These are phyloP conservation scores for Phyllostomus discolor DNA, from an alignment of 2,113 vertebrate species.

Conservation along the genomic window DNA sequence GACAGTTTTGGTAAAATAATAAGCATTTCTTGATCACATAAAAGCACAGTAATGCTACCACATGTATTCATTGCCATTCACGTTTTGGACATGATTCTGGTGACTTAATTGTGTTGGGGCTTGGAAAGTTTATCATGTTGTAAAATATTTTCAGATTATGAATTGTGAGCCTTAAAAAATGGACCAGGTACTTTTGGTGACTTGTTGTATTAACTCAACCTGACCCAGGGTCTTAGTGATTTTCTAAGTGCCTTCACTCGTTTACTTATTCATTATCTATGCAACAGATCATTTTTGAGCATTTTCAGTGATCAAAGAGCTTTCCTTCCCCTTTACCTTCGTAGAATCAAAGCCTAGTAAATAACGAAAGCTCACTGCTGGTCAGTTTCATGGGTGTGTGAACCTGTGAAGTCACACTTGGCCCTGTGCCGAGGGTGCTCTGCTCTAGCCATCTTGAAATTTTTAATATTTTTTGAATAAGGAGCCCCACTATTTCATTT, in stretches of 20 bases:
- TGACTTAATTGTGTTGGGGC: background rate
- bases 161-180: background rate
- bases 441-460: background rate
- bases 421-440: background rate
- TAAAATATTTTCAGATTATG: background rate
- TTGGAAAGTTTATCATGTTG: background rate
- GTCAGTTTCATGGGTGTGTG: background rate
- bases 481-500: background rate
- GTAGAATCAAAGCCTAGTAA: background rate
- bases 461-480: background rate
- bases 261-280: background rate
- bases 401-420: background rate
- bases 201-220: background rate
- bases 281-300: background rate
- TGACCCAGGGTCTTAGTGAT: background rate
- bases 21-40: background rate
- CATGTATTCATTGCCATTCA: accelerated
- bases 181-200: background rate
- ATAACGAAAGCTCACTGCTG: background rate
- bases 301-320: background rate
- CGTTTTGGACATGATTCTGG: background rate
- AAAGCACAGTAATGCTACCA: background rate
- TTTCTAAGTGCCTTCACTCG: background rate
- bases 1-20: background rate
- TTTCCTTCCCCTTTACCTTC: background rate